Percentiles rank a stretch among this genome's conserved stretches.
Conservation (phyloP, 2,113 vertebrate species). For the Vanacampus margaritifer region DNA sequence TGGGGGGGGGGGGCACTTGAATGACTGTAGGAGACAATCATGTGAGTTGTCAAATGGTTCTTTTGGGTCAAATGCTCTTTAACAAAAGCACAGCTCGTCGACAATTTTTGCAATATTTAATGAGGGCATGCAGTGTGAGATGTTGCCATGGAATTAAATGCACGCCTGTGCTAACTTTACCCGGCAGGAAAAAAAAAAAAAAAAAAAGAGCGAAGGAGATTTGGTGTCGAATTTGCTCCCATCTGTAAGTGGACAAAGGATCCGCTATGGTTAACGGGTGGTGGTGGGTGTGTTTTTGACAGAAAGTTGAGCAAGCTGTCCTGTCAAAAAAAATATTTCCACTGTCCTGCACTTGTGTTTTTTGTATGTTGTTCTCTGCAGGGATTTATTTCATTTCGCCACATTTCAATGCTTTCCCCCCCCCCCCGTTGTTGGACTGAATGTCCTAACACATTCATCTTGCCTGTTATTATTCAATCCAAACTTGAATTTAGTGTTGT, state of each 20-base stretch:
- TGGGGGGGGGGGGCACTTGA: slow-evolving; percentile 45
- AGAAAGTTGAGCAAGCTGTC: slow-evolving; percentile 59
- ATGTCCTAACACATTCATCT: slow-evolving; percentile 46
- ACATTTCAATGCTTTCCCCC: slow-evolving; percentile 42
- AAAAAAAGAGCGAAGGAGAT: slow-evolving; percentile 28
- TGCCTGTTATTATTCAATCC: slow-evolving; percentile 27
- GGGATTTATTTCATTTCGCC: slow-evolving; percentile 58
- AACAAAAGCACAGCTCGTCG: slow-evolving; percentile 49
- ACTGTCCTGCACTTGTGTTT: slow-evolving; percentile 40
- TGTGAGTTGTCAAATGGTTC: slow-evolving; percentile 72
- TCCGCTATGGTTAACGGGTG: slow-evolving; percentile 47
- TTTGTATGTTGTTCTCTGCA: slow-evolving; percentile 58
- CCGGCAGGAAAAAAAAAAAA: neutral
- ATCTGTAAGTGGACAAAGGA: slow-evolving; percentile 53
- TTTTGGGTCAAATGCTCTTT: slow-evolving; percentile 68
- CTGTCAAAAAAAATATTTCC: slow-evolving; percentile 50
- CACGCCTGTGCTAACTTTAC: slow-evolving; percentile 6
- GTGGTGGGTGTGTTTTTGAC: slow-evolving; percentile 54
- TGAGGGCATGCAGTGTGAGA: slow-evolving; percentile 24
- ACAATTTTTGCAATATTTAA: slow-evolving; percentile 36
- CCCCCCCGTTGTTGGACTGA: slow-evolving; percentile 29
- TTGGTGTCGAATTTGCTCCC: slow-evolving; percentile 47
- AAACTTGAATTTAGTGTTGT: neutral
- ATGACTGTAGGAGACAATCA: slow-evolving; percentile 64
- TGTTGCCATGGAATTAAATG: slow-evolving; percentile 22